Percentiles rank a stretch among this genome's conserved stretches.
These are phyloP conservation scores for Pollimyrus isidori DNA, from an alignment of 2,113 vertebrate species.

Conservation along the genomic window DNA sequence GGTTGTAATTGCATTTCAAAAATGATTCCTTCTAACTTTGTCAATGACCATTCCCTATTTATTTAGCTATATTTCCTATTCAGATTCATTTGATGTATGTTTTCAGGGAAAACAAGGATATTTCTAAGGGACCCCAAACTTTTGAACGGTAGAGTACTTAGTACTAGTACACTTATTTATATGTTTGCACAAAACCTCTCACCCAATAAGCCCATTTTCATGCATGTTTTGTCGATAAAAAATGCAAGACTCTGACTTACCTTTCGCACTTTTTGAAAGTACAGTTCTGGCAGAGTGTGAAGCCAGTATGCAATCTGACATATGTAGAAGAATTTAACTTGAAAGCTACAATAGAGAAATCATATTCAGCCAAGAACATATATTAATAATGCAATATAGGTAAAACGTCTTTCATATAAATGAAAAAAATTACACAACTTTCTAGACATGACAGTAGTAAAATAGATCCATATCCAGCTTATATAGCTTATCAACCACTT, in stretches of 20 bases:
- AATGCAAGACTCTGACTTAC: constrained; percentile 41
- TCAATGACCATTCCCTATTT: too few relatives aligned
- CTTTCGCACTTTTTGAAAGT: constrained; percentile 75
- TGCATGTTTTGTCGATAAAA: background rate
- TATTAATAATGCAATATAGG: background rate
- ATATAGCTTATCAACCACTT: background rate
- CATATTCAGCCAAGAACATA: background rate
- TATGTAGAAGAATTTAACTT: constrained; percentile 82
- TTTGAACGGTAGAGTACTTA: background rate
- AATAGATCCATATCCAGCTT: background rate
- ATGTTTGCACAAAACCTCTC: background rate
- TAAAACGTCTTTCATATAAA: background rate
- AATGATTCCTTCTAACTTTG: too few relatives aligned
- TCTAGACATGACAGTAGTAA: background rate
- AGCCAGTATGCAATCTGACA: constrained; percentile 82
- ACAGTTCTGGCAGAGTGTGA: constrained; percentile 71
- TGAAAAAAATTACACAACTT: background rate
- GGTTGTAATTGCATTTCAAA: too few relatives aligned
- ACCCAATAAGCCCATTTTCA: background rate
- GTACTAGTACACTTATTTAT: background rate
- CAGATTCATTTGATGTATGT: too few relatives aligned
- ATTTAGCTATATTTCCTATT: too few relatives aligned
- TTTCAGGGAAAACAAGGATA: too few relatives aligned
- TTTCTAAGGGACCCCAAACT: too few relatives aligned
- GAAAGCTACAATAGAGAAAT: constrained; percentile 57